Evolutionary conservation across 2,888 invertebrate species (phyloP).

Genomic region (Syritta pipiens): DNA sequence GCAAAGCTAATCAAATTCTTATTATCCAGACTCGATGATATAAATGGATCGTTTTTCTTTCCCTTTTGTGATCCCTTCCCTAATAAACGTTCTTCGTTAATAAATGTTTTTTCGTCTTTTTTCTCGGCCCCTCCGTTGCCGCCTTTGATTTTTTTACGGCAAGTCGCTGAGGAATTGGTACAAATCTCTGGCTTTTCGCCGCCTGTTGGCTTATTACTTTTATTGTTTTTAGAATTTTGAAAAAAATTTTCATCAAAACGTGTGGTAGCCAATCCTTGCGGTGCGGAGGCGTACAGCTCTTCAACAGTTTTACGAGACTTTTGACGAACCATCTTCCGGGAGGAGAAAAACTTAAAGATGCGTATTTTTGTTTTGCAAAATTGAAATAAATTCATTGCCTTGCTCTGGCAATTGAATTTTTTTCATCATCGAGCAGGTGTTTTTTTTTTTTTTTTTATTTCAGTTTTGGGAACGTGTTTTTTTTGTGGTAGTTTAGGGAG

Average conservation of each 20-base stretch:
- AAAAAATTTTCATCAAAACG: conserved; percentile 49
- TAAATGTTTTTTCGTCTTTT: conserved; percentile 45
- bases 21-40: conserved; percentile 22
- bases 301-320: conserved; percentile 74
- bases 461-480: no score
- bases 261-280: conserved; percentile 39
- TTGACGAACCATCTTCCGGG: conserved; percentile 74
- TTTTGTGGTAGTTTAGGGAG: no score
- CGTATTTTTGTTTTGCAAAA: conserved; percentile 44
- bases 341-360: conserved; percentile 31
- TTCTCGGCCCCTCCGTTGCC: neutral
- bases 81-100: conserved; percentile 21
- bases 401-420: conserved; percentile 7
- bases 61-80: neutral
- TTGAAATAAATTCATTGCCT: conserved; percentile 41
- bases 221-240: conserved; percentile 52
- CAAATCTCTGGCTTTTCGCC: conserved; percentile 17
- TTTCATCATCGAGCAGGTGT: neutral
- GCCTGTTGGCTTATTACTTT: neutral
- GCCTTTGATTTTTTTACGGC: conserved; percentile 19
- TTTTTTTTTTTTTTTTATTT: neutral
- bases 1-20: conserved; percentile 2
- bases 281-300: conserved; percentile 73
- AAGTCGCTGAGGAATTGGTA: neutral
- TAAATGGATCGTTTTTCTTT: neutral